A percentile compares a stretch with the other conserved stretches of the same genome.
phyloP scores from a whole-genome alignment of 2,888 invertebrate genomes.

The Acleris laterana region DNA sequence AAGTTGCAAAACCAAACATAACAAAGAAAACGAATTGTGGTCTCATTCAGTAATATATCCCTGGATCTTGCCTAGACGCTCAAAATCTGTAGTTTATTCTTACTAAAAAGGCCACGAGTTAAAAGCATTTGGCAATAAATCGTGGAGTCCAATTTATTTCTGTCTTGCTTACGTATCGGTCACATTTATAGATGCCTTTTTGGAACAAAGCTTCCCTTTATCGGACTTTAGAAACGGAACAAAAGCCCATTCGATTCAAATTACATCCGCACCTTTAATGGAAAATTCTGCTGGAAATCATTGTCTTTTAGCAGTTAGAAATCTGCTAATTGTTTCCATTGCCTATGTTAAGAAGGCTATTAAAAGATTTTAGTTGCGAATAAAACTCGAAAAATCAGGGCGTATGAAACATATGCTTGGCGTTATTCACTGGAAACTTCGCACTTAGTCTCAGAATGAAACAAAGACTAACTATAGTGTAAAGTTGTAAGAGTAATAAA shows the following conservation, averaged over 20 bases:
- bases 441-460: conserved; percentile 15
- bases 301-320: conserved; percentile 25
- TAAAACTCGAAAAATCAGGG: conserved; percentile 4
- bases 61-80: conserved; percentile 49
- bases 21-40: neutral
- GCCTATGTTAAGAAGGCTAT: conserved; percentile 15
- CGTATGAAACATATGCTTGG: neutral
- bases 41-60: conserved; percentile 5
- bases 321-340: conserved; percentile 49
- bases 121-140: conserved; percentile 82
- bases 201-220: conserved; percentile 65
- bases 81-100: conserved; percentile 58
- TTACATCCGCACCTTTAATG: conserved; percentile 56
- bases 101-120: conserved; percentile 64
- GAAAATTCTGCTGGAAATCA: conserved; percentile 49
- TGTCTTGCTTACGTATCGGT: conserved; percentile 70
- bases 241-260: conserved; percentile 72
- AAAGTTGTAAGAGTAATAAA: conserved; percentile 39
- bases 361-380: neutral
- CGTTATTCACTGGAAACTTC: conserved; percentile 7
- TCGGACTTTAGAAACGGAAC: conserved; percentile 62
- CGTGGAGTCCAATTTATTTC: conserved; percentile 75
- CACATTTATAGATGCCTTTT: conserved; percentile 68
- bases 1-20: neutral
- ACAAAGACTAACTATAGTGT: conserved; percentile 27